Percentiles rank a stretch among this genome's conserved stretches.
phyloP scores from a whole-genome alignment of 2,797 vertebrate species.

The Morelia viridis region DNA sequence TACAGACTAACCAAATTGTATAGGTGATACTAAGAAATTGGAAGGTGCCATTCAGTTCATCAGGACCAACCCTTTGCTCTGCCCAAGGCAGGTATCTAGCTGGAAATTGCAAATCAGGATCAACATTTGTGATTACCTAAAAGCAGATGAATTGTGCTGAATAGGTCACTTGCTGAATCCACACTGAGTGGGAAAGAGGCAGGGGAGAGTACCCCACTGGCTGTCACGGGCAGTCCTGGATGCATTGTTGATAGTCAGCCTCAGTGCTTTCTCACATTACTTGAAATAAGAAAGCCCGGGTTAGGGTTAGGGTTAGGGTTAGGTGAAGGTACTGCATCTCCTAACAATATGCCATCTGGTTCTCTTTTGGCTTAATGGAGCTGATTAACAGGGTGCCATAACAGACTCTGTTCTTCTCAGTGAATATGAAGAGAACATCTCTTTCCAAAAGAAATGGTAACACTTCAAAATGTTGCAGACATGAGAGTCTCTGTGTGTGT shows the following conservation, averaged over 20 bases:
- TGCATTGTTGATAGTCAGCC: not conserved
- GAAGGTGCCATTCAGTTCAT: no score
- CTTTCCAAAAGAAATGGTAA: not conserved
- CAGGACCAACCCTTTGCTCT: no score
- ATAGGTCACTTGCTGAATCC: not conserved
- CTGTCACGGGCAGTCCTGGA: not conserved
- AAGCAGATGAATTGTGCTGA: not conserved
- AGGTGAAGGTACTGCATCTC: not conserved
- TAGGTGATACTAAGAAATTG: no score
- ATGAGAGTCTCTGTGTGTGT: not conserved
- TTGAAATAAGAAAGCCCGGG: not conserved
- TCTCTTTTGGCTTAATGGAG: not conserved
- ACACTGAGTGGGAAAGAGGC: no score
- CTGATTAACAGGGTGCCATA: not conserved
- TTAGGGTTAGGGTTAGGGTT: not conserved
- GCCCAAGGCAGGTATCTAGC: no score
- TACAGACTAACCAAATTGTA: not conserved
- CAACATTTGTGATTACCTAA: not conserved
- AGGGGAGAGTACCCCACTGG: not conserved
- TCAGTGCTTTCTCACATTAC: not conserved
- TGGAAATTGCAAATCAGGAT: no score
- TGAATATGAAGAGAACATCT: not conserved
- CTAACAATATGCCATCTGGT: slow-evolving; percentile 12
- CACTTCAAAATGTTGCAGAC: not conserved
- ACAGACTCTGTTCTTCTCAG: not conserved